Evolutionary conservation across 2,797 vertebrate genomes (phyloP).

Genomic region (Gymnothorax javanicus): DNA sequence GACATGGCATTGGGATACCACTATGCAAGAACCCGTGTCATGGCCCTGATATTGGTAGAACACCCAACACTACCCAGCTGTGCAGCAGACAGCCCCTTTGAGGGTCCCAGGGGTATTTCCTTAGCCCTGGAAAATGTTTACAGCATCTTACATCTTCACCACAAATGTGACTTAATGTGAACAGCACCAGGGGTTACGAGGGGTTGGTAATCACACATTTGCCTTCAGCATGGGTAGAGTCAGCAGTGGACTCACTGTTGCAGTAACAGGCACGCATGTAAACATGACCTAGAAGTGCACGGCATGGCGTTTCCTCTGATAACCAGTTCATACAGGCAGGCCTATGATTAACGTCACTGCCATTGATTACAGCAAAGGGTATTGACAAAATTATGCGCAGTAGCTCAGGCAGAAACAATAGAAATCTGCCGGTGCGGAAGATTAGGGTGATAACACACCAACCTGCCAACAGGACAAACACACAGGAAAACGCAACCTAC

Average conservation of each 20-base stretch:
- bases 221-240: neutral
- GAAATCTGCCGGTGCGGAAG: too few species aligned
- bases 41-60: too few species aligned
- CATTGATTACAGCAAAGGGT: conserved; percentile 5
- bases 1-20: too few species aligned
- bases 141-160: neutral
- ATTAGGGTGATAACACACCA: too few species aligned
- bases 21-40: too few species aligned
- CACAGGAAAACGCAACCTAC: too few species aligned
- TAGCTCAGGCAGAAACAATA: neutral
- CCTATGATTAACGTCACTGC: conserved; percentile 25
- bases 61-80: too few species aligned
- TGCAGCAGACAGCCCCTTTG: neutral
- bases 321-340: neutral
- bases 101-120: neutral
- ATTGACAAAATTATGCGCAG: neutral
- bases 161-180: neutral
- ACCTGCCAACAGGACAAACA: too few species aligned
- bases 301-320: conserved; percentile 9
- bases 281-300: conserved; percentile 36
- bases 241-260: neutral
- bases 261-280: conserved; percentile 39
- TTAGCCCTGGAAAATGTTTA: neutral
- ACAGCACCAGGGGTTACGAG: neutral
- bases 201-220: neutral